Percentiles rank a stretch among this genome's conserved stretches.
These are phyloP conservation scores for Rhineura floridana DNA, from an alignment of 2,113 vertebrate species.

Conservation along the genomic window DNA sequence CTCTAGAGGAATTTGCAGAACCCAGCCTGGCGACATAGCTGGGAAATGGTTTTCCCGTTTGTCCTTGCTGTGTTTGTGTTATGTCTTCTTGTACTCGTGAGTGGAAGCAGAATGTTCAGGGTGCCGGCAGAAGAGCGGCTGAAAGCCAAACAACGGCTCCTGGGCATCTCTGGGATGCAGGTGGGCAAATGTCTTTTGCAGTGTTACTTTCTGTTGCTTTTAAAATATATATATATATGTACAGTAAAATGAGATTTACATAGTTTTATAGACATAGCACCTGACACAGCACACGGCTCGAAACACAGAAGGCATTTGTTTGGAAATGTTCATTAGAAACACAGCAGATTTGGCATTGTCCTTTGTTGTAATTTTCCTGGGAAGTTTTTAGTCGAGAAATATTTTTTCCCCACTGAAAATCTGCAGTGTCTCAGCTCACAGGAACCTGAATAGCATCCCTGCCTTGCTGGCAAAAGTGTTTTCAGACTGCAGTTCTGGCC, in stretches of 20 bases:
- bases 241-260: too few species aligned
- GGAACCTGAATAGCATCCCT: not conserved
- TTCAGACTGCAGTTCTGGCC: not conserved
- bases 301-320: too few species aligned
- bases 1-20: not conserved
- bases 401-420: not conserved
- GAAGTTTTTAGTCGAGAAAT: not conserved
- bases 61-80: not conserved
- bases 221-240: too few species aligned
- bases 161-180: too few species aligned
- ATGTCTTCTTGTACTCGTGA: slow-evolving; percentile 33
- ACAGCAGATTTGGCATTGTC: not conserved
- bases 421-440: not conserved
- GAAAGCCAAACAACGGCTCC: not conserved
- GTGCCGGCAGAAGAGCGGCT: slow-evolving; percentile 1
- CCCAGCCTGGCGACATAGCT: not conserved
- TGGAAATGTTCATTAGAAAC: too few species aligned
- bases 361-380: not conserved
- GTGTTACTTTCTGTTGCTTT: rapidly evolving
- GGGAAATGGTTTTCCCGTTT: not conserved
- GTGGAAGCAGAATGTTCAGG: not conserved
- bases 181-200: not conserved
- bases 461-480: not conserved
- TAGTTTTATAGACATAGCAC: too few species aligned
- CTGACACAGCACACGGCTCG: too few species aligned